Evolutionary conservation across 2,888 invertebrate species (phyloP).

Genomic region (Macrosoma leucophasiata): DNA sequence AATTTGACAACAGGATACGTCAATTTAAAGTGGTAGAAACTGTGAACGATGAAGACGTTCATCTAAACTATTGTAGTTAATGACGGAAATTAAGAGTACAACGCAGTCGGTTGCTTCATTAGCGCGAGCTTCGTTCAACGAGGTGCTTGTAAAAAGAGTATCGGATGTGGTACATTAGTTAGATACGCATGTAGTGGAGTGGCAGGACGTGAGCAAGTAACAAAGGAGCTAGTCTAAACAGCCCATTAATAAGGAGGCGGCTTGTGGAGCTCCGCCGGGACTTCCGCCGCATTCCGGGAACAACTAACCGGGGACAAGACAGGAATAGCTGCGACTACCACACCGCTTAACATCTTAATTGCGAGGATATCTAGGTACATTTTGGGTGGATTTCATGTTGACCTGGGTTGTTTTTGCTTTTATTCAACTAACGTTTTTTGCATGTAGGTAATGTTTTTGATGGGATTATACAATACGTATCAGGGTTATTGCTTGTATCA

Average conservation of each 20-base stretch:
- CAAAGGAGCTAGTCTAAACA: slow-evolving; percentile 72
- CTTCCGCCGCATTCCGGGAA: slow-evolving; percentile 71
- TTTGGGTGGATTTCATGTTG: too few relatives aligned
- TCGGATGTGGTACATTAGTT: slow-evolving; percentile 29
- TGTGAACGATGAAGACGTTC: slow-evolving; percentile 43
- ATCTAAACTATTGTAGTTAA: slow-evolving; percentile 38
- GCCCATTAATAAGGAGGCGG: slow-evolving; percentile 73
- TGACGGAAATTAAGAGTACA: slow-evolving; percentile 24
- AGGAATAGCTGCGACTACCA: slow-evolving; percentile 59
- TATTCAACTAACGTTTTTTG: too few relatives aligned
- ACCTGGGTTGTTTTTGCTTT: too few relatives aligned
- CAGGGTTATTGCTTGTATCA: too few relatives aligned
- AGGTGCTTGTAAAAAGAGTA: slow-evolving; percentile 26
- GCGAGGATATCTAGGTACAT: too few relatives aligned
- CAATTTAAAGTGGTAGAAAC: slow-evolving; percentile 65
- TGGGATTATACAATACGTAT: too few relatives aligned
- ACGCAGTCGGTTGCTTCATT: slow-evolving; percentile 35
- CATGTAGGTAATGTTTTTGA: too few relatives aligned
- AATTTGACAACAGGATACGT: slow-evolving; percentile 70
- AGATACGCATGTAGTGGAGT: slow-evolving; percentile 41
- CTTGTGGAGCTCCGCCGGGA: slow-evolving; percentile 56
- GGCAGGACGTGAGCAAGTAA: slow-evolving; percentile 67
- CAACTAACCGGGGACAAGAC: slow-evolving; percentile 61
- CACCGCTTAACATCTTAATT: slow-evolving; percentile 43
- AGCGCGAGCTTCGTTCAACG: slow-evolving; percentile 14